Evolutionary conservation across 2,797 vertebrate genomes (phyloP), one percentile per base, ranked within the genome.

Genomic region (Crocodylus rhombifer): DNA sequence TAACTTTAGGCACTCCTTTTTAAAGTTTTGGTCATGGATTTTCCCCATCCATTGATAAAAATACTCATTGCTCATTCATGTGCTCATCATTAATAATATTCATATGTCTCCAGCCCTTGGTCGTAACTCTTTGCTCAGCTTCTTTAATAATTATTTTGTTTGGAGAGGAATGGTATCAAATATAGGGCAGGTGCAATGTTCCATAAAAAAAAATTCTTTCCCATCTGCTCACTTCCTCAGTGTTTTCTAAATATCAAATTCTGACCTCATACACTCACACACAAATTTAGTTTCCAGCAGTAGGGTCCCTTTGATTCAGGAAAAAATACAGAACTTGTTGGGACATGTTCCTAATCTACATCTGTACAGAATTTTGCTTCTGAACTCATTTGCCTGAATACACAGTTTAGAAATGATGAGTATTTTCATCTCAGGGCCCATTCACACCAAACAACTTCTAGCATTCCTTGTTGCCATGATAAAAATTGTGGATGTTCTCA

Each of bases 31-130:
- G 26, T 23, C 36, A 8, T 26, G n/a, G 13, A 16, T 10, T 87
- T 91, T 95, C 88, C 80, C 80, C 84, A 21, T 80, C 55, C 84
- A 21, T 84, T 80, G 94, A 78, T 86, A 89, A 86, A 90, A 30
- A 25, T 74, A 13, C 76, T 77, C 51, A 57, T 82, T 51, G 80
- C 36, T 86, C 6, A 2, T 85, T 94, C 17, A 56, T 91, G 85
- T 88, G 42, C 75, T 92, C 42, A 13, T 86, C 28, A 42, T 57
- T 81, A 56, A 60, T 42, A 86, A 17, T 26, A 33, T 76, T 89
- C 57, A 79, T 2, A 0, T 51, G 17, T 84, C 0, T 56, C 33
- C 23, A 21, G 16, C 6, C 36, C 61, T 92, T 90, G 83, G 61
- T 65, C 71, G 36, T 71, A 55, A 30, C 73, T 13, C 30, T 80